These are phyloP conservation scores for Lithophane ornitopus DNA, from an alignment of 2,888 invertebrate genomes.

Conservation along the genomic window DNA sequence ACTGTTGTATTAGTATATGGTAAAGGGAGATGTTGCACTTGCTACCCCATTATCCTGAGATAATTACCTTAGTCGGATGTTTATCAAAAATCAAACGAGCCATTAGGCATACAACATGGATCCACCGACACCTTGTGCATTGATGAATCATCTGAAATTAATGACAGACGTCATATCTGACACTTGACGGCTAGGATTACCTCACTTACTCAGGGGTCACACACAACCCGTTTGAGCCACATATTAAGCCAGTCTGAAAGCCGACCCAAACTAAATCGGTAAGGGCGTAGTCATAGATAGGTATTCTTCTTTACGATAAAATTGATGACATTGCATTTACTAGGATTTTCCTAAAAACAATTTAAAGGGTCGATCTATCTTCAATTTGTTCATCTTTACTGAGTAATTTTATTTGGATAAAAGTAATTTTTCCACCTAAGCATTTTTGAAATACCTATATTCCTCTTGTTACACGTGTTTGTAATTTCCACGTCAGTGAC, in stretches of 20 bases:
- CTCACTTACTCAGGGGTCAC: slow-evolving; percentile 13
- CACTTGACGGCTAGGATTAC: slow-evolving; percentile 38
- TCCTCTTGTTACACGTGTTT: background rate
- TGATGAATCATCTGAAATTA: slow-evolving; percentile 12
- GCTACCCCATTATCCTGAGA: background rate
- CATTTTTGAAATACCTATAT: background rate
- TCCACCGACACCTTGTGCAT: background rate
- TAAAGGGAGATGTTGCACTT: background rate
- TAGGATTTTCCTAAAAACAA: slow-evolving; percentile 5
- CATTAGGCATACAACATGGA: background rate
- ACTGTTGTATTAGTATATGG: background rate
- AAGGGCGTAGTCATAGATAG: background rate
- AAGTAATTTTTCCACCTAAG: background rate
- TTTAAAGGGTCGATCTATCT: background rate
- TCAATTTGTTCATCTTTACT: slow-evolving; percentile 2
- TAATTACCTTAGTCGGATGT: background rate
- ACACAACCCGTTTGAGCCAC: background rate
- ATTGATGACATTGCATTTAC: slow-evolving; percentile 19
- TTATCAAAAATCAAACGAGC: background rate
- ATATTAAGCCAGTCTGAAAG: slow-evolving; percentile 13
- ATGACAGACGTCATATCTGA: slow-evolving; percentile 13
- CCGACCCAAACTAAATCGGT: slow-evolving; percentile 1
- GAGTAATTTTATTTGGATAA: background rate
- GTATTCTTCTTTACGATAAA: slow-evolving; percentile 11
- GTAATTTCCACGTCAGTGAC: background rate